Conservation (phyloP, 2,888 invertebrate species). For the Yponomeuta malinellus region DNA sequence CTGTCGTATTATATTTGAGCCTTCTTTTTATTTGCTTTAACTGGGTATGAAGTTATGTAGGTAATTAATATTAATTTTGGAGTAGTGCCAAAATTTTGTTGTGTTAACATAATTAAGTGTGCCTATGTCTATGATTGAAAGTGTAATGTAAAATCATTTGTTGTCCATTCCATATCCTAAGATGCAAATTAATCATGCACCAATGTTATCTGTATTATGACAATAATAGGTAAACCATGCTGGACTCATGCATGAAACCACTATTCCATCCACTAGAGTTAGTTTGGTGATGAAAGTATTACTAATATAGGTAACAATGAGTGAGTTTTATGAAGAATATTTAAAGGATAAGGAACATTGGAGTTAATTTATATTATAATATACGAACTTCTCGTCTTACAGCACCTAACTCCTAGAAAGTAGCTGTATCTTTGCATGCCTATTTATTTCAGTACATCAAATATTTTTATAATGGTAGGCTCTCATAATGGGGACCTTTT, state of each 20-base stretch:
- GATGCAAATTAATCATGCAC: background rate
- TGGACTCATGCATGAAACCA: background rate
- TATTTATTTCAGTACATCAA: background rate
- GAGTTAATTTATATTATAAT: too few species aligned
- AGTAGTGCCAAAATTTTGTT: background rate
- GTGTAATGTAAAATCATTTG: too few species aligned
- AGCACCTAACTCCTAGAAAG: background rate
- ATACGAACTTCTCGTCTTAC: background rate
- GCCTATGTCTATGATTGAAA: too few species aligned
- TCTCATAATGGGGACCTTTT: too few species aligned
- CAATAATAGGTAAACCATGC: background rate
- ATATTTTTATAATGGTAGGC: background rate
- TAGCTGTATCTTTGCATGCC: background rate
- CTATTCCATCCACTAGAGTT: conserved; percentile 5
- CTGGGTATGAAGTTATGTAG: background rate
- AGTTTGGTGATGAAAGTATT: conserved; percentile 10
- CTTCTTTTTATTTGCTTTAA: background rate
- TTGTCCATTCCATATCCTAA: background rate
- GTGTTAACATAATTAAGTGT: too few species aligned
- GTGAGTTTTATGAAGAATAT: background rate
- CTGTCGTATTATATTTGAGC: too few species aligned
- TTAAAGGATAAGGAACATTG: background rate
- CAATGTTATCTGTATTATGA: background rate
- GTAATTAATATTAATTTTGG: background rate
- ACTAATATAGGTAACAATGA: background rate